A percentile compares a stretch with the other conserved stretches of the same genome.
phyloP scores from a whole-genome alignment of 2,113 vertebrate species.

The Urocitellus parryii region DNA sequence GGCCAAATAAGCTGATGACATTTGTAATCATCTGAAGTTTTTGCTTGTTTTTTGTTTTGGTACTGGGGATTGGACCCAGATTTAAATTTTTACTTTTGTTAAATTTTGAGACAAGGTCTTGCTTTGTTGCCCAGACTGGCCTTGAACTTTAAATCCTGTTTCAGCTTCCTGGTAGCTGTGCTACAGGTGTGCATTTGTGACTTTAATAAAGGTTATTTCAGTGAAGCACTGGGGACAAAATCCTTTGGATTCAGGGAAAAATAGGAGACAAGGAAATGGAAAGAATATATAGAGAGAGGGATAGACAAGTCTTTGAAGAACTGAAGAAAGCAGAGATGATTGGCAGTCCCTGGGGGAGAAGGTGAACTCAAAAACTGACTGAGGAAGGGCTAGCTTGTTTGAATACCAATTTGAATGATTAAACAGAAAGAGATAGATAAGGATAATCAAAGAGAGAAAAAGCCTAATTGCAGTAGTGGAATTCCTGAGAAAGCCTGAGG shows the following conservation, averaged over 20 bases:
- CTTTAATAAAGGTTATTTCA: background rate
- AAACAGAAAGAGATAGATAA: background rate
- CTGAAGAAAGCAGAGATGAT: background rate
- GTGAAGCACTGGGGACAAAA: background rate
- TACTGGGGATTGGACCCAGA: no score
- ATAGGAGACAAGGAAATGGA: background rate
- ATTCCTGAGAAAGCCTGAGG: background rate
- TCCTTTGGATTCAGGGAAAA: conserved; percentile 1
- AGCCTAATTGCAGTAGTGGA: background rate
- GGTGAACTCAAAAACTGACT: background rate
- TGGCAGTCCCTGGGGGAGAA: background rate
- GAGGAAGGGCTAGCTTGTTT: background rate
- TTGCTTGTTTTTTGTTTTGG: no score
- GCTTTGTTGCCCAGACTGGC: background rate
- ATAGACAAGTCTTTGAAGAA: background rate
- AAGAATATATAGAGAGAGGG: background rate
- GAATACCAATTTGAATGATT: background rate
- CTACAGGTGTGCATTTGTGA: background rate
- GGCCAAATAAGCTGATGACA: background rate
- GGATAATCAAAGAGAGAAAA: background rate
- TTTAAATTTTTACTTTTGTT: no score
- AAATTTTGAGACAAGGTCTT: background rate
- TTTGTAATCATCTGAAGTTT: background rate
- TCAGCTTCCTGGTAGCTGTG: background rate
- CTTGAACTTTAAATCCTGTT: background rate